These are phyloP conservation scores for Teleiodes luculella DNA, from an alignment of 2,888 invertebrate genomes.

Conservation along the genomic window DNA sequence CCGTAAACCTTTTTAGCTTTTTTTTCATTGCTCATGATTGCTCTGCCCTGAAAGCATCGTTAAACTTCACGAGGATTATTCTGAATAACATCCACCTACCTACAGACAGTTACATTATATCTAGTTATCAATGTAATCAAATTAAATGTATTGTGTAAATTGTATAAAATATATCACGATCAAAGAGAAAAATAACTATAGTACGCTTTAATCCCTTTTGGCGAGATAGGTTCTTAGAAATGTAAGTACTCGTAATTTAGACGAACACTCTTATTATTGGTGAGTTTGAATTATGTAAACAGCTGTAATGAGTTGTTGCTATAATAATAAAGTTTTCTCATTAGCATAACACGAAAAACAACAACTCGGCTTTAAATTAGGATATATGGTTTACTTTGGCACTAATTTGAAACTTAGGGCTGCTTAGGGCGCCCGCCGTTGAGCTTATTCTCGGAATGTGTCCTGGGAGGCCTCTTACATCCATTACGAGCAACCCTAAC, in stretches of 20 bases:
- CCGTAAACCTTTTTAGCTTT: conserved; percentile 13
- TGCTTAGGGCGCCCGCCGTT: conserved; percentile 20
- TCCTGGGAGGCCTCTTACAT: conserved; percentile 44
- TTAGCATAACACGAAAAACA: neutral
- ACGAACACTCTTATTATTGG: neutral
- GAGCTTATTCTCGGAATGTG: conserved; percentile 32
- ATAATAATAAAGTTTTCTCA: too few relatives aligned
- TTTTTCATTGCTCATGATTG: conserved; percentile 16
- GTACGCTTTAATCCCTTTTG: too few relatives aligned
- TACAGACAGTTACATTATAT: too few relatives aligned
- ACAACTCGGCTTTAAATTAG: neutral
- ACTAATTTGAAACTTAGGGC: conserved; percentile 17
- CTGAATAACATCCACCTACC: neutral
- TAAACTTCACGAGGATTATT: conserved; percentile 9
- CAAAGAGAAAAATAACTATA: too few relatives aligned
- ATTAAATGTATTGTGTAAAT: too few relatives aligned
- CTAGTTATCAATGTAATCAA: too few relatives aligned
- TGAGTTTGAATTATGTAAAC: neutral
- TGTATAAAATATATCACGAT: too few relatives aligned
- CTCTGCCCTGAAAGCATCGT: conserved; percentile 14
- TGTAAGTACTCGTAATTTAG: too few relatives aligned
- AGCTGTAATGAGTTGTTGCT: too few relatives aligned
- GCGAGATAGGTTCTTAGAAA: too few relatives aligned
- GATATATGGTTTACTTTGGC: neutral
- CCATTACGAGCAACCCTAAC: conserved; percentile 46